Conservation (phyloP, 2,888 invertebrate genomes). For the Arenicola marina region DNA sequence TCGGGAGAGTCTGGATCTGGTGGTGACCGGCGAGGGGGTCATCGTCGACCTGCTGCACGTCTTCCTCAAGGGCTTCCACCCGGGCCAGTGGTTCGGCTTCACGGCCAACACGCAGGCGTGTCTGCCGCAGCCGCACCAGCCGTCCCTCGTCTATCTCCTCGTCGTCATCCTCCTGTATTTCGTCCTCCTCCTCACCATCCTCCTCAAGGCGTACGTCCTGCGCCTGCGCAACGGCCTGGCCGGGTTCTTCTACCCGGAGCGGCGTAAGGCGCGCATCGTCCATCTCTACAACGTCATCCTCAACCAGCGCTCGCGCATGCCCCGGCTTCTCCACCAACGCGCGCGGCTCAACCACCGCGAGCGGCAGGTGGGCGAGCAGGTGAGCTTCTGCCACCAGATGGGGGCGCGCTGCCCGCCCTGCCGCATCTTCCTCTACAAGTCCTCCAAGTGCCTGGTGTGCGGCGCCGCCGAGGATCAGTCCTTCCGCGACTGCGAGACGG, state of each 20-base stretch:
- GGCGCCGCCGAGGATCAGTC: slow-evolving; percentile 21
- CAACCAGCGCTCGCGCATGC: slow-evolving; percentile 31
- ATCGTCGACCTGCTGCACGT: slow-evolving; percentile 33
- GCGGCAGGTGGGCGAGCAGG: slow-evolving; percentile 16
- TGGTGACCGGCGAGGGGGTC: slow-evolving; percentile 31
- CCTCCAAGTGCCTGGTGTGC: slow-evolving; percentile 32
- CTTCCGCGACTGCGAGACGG: slow-evolving; percentile 33
- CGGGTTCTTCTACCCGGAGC: slow-evolving; percentile 38
- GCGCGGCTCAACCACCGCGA: slow-evolving; percentile 28
- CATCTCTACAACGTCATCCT: slow-evolving; percentile 35
- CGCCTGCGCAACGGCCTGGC: slow-evolving; percentile 33
- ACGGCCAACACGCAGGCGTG: slow-evolving; percentile 23
- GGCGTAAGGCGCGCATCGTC: slow-evolving; percentile 32
- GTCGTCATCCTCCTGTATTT: slow-evolving; percentile 27
- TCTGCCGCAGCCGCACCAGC: slow-evolving; percentile 27
- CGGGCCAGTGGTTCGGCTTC: slow-evolving; percentile 27
- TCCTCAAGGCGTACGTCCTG: slow-evolving; percentile 35
- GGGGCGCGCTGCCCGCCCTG: slow-evolving; percentile 19
- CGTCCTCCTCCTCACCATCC: slow-evolving; percentile 24
- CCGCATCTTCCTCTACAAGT: slow-evolving; percentile 17
- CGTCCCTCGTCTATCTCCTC: slow-evolving; percentile 25
- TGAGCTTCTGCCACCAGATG: slow-evolving; percentile 22
- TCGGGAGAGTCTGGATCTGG: slow-evolving; percentile 24
- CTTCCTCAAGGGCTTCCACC: slow-evolving; percentile 35
- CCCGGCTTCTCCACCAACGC: slow-evolving; percentile 23